A percentile compares a stretch with the other conserved stretches of the same genome.
Conservation (phyloP, 2,888 invertebrate species). For the Portevinia maculata region DNA sequence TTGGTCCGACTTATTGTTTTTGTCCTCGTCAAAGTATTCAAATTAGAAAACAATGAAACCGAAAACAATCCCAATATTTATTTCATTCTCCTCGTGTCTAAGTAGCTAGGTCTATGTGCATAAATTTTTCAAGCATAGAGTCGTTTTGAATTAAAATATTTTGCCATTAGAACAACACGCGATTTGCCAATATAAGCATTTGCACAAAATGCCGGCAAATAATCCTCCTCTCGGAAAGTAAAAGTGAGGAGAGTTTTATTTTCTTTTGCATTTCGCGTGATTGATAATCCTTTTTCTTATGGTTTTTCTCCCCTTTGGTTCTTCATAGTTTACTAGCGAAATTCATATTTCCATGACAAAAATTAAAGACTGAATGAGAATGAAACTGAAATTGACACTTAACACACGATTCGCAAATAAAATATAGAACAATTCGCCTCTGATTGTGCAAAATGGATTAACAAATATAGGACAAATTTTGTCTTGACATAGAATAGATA, state of each 20-base stretch:
- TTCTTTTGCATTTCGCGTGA: slow-evolving; percentile 53
- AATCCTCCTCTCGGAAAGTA: slow-evolving; percentile 17
- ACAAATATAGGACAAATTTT: slow-evolving; percentile 39
- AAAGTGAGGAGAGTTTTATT: slow-evolving; percentile 28
- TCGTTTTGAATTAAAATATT: slow-evolving; percentile 63
- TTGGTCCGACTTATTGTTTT: slow-evolving; percentile 34
- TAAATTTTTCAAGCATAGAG: neutral
- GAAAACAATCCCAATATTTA: slow-evolving; percentile 27
- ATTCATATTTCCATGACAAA: slow-evolving; percentile 23
- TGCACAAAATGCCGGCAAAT: slow-evolving; percentile 53
- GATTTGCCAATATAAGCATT: slow-evolving; percentile 65
- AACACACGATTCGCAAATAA: slow-evolving; percentile 61
- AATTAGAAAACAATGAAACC: slow-evolving; percentile 50
- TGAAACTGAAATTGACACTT: slow-evolving; percentile 68
- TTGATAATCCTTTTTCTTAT: slow-evolving; percentile 55
- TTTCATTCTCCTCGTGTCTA: neutral
- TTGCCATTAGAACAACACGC: slow-evolving; percentile 62
- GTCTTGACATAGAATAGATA: neutral
- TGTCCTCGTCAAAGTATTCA: slow-evolving; percentile 50
- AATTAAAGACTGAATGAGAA: slow-evolving; percentile 48
- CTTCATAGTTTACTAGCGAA: slow-evolving; percentile 45
- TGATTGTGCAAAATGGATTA: slow-evolving; percentile 27
- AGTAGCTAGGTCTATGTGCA: neutral
- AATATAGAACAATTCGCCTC: slow-evolving; percentile 18
- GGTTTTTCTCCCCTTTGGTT: no score